A percentile compares a stretch with the other conserved stretches of the same genome.
Evolutionary conservation across 2,113 vertebrate species (phyloP).

Genomic region (Tonatia bakeri): DNA sequence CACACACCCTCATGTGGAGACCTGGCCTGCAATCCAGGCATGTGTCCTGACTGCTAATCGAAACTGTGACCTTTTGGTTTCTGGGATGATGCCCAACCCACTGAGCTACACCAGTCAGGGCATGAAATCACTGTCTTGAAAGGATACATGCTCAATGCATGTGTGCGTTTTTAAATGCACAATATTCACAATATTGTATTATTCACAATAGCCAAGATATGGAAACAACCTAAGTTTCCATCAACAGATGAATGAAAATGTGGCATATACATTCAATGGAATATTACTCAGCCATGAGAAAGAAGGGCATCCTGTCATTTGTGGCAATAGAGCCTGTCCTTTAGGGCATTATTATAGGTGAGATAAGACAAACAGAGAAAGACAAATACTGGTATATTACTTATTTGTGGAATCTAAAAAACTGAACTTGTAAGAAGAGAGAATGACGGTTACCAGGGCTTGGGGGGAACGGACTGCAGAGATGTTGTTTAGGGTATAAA

Average conservation of each 20-base stretch:
- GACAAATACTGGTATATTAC: not conserved
- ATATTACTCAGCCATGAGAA: not conserved
- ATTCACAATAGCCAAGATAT: not conserved
- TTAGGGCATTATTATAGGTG: not conserved
- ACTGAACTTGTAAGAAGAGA: not conserved
- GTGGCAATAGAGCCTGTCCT: not conserved
- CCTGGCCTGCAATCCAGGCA: too few species aligned
- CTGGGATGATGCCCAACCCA: too few species aligned
- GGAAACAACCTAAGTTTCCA: not conserved
- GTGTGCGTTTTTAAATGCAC: too few species aligned
- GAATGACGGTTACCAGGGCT: not conserved
- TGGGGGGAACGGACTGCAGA: not conserved
- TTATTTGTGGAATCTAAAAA: not conserved
- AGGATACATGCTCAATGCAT: not conserved
- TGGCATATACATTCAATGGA: not conserved
- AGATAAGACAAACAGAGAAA: not conserved
- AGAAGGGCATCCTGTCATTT: not conserved
- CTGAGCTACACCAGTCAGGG: too few species aligned
- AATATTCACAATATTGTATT: too few species aligned
- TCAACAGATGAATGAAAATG: too few species aligned
- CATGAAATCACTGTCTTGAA: not conserved
- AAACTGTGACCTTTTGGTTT: too few species aligned
- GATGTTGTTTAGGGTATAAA: not conserved
- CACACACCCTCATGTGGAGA: too few species aligned
- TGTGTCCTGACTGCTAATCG: too few species aligned